Conservation (phyloP, 37 sponge, comb jelly and placozoan species). For the Chondrosia reniformis region DNA sequence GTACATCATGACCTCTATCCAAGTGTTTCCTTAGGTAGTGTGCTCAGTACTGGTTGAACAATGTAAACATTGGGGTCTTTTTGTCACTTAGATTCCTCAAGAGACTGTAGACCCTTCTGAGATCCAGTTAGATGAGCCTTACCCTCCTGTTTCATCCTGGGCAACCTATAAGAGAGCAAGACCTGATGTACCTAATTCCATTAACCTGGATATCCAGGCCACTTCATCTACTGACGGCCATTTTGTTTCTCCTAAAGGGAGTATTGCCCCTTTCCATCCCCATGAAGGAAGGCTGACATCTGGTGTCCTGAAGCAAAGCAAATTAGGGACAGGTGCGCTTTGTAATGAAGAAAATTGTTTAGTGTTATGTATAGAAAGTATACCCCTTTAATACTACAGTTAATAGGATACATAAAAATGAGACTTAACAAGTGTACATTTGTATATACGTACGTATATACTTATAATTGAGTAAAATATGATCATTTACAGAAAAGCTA, state of each 20-base stretch:
- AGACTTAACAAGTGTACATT: not conserved
- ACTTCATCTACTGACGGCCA: not conserved
- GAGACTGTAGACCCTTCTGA: constrained; percentile 7
- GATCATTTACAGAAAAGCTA: too few relatives aligned
- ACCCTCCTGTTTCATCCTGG: not conserved
- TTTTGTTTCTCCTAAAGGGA: not conserved
- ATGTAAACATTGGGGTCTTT: not conserved
- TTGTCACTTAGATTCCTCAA: constrained; percentile 8
- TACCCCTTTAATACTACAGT: too few relatives aligned
- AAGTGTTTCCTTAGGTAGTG: not conserved
- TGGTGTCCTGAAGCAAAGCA: not conserved
- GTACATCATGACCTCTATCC: too few relatives aligned
- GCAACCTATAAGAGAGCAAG: not conserved
- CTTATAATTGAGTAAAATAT: too few relatives aligned
- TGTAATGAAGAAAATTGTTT: too few relatives aligned
- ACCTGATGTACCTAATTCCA: not conserved
- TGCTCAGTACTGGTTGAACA: too few relatives aligned
- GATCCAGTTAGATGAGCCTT: not conserved
- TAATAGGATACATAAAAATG: not conserved
- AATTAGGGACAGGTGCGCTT: not conserved
- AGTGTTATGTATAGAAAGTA: too few relatives aligned
- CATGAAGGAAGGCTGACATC: not conserved
- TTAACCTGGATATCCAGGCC: not conserved
- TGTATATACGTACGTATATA: not conserved
- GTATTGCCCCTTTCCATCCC: not conserved